These are phyloP conservation scores for Gymnocypris eckloni DNA, from an alignment of 2,797 vertebrate genomes.

Conservation along the genomic window DNA sequence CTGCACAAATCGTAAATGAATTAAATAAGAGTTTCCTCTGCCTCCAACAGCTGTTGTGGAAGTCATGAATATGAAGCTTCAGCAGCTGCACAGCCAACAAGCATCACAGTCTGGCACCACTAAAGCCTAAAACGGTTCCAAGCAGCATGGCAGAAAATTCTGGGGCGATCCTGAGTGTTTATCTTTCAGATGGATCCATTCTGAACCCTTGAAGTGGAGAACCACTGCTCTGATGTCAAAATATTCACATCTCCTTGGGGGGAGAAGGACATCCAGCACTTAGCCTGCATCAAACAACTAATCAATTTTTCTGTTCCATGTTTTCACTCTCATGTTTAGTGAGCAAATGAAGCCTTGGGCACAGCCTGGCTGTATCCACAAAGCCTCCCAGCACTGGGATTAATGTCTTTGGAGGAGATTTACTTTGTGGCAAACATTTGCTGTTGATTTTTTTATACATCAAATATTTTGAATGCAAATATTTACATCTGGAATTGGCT, in stretches of 20 bases:
- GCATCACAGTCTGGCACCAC: conserved; percentile 78
- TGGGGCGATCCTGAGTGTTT: not conserved
- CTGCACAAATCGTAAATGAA: not conserved
- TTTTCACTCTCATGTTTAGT: conserved; percentile 13
- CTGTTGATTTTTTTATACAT: not conserved
- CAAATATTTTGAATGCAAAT: conserved; percentile 27
- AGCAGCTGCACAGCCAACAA: conserved; percentile 87
- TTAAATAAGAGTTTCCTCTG: not conserved
- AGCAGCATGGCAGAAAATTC: conserved; percentile 7
- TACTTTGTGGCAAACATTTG: conserved; percentile 13
- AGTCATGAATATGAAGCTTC: conserved; percentile 92
- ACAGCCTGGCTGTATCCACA: not conserved
- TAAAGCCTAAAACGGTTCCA: conserved; percentile 75
- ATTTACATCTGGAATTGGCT: conserved; percentile 11
- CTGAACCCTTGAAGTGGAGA: not conserved
- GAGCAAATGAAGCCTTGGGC: not conserved
- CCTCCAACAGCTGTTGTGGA: conserved; percentile 85
- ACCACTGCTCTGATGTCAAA: conserved; percentile 26
- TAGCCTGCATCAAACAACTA: conserved; percentile 24
- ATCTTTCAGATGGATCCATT: not conserved
- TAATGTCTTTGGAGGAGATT: conserved; percentile 15
- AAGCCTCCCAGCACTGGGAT: not conserved
- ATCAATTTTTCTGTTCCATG: conserved; percentile 10
- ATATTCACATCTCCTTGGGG: not conserved
- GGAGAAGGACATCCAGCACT: not conserved